These are phyloP conservation scores for Andrena camellia DNA, from an alignment of 2,888 invertebrate species.

Conservation along the genomic window DNA sequence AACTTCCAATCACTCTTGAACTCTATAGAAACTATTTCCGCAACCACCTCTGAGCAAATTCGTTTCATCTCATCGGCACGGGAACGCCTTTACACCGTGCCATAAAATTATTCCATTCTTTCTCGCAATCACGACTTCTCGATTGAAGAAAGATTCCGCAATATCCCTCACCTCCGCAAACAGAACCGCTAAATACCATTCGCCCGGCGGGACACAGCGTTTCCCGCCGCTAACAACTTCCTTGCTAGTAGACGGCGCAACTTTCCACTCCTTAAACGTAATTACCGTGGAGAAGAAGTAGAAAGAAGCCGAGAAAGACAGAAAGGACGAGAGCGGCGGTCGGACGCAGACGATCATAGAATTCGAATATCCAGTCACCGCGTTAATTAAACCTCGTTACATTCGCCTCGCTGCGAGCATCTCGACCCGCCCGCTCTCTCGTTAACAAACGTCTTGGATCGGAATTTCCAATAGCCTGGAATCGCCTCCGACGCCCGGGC, in stretches of 20 bases:
- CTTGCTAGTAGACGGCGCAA: slow-evolving; percentile 2
- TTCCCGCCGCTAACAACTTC: slow-evolving; percentile 14
- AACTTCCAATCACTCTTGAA: too few relatives aligned
- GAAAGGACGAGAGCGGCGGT: background rate
- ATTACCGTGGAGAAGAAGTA: slow-evolving; percentile 8
- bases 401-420: slow-evolving; percentile 19
- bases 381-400: slow-evolving; percentile 58
- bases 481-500: background rate
- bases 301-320: background rate
- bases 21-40: too few relatives aligned
- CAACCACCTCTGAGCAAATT: too few relatives aligned
- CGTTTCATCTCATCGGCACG: too few relatives aligned
- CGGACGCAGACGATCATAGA: slow-evolving; percentile 34
- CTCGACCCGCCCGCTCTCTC: slow-evolving; percentile 7
- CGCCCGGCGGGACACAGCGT: background rate
- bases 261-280: slow-evolving; percentile 20
- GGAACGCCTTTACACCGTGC: too few relatives aligned
- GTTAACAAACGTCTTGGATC: slow-evolving; percentile 42
- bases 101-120: too few relatives aligned
- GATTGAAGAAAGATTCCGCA: background rate
- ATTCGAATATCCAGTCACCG: slow-evolving; percentile 34
- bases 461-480: slow-evolving; percentile 39
- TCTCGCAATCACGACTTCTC: background rate
- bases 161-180: background rate
- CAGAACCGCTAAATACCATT: slow-evolving; percentile 5